These are phyloP conservation scores for Stegodyphus mimosarum DNA, from an alignment of 1,140 invertebrate species.

Conservation along the genomic window DNA sequence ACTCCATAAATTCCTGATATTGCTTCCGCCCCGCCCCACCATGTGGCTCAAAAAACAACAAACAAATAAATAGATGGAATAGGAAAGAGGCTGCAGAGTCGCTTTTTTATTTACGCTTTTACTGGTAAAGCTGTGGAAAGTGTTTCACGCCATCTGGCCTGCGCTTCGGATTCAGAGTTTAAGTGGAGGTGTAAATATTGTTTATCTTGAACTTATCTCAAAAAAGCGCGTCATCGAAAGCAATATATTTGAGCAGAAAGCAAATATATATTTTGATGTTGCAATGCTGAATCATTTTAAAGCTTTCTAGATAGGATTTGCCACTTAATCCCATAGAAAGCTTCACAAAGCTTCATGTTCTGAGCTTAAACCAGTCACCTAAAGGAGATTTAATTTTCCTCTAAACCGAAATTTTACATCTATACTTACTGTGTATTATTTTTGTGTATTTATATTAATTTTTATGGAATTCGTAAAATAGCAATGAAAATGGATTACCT, in stretches of 20 bases:
- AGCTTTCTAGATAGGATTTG: slow-evolving; percentile 2
- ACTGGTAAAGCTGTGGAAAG: slow-evolving; percentile 18
- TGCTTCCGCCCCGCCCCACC: slow-evolving; percentile 28
- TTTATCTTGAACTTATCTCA: slow-evolving; percentile 23
- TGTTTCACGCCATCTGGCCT: slow-evolving; percentile 51
- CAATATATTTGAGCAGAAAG: slow-evolving; percentile 41
- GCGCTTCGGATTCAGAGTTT: slow-evolving; percentile 17
- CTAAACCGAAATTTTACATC: too few relatives aligned
- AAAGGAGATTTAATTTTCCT: too few relatives aligned
- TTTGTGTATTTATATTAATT: too few relatives aligned
- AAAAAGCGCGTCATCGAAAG: slow-evolving; percentile 36
- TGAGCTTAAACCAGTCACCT: too few relatives aligned
- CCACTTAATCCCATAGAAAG: slow-evolving; percentile 4
- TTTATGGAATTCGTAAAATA: too few relatives aligned
- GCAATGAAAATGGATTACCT: too few relatives aligned
- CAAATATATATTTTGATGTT: slow-evolving; percentile 43
- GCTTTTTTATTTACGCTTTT: slow-evolving; percentile 40
- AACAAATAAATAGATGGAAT: slow-evolving; percentile 39
- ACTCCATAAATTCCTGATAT: slow-evolving; percentile 59
- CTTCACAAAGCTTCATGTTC: too few relatives aligned
- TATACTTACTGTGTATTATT: too few relatives aligned
- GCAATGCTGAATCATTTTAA: slow-evolving; percentile 31
- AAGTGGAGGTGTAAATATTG: slow-evolving; percentile 58
- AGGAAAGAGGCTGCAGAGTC: slow-evolving; percentile 20
- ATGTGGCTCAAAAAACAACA: slow-evolving; percentile 14